A percentile compares a stretch with the other conserved stretches of the same genome.
phyloP scores from a whole-genome alignment of 1,140 invertebrate genomes.

The Ridgeia piscesae region DNA sequence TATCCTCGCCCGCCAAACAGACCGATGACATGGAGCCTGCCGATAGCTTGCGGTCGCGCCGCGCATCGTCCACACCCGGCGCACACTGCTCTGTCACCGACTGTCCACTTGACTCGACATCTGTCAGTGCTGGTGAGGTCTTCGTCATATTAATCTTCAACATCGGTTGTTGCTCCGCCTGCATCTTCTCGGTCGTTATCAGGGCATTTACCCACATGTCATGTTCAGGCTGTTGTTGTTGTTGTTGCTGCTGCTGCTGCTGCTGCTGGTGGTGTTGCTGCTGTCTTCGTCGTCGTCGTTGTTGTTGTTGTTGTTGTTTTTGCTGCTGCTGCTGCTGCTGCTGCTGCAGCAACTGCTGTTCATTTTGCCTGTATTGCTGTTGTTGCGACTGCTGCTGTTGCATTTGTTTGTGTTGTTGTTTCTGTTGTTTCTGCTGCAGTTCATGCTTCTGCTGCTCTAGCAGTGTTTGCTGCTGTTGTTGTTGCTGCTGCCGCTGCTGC shows the following conservation, averaged over 20 bases:
- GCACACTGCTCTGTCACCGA: not conserved
- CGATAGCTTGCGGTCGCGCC: not conserved
- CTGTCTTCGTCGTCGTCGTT: no score
- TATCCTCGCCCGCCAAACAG: not conserved
- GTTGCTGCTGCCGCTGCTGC: not conserved
- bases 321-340: no score
- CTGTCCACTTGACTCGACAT: not conserved
- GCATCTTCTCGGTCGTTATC: not conserved
- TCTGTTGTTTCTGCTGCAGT: not conserved
- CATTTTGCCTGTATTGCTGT: no score
- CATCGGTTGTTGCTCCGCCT: not conserved
- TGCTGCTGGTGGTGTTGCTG: not conserved
- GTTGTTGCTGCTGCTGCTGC: not conserved
- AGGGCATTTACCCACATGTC: not conserved
- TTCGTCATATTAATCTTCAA: not conserved
- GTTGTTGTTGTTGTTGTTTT: no score
- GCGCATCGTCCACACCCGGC: not conserved
- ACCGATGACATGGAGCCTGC: not conserved
- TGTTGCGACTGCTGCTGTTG: not conserved
- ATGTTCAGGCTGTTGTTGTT: not conserved
- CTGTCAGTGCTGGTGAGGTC: not conserved
- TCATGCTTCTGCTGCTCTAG: no score
- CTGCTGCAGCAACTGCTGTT: no score
- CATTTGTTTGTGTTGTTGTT: not conserved
- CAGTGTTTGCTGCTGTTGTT: not conserved